These are phyloP conservation scores for Zapus hudsonius DNA, from an alignment of 2,113 vertebrate species.

Conservation along the genomic window DNA sequence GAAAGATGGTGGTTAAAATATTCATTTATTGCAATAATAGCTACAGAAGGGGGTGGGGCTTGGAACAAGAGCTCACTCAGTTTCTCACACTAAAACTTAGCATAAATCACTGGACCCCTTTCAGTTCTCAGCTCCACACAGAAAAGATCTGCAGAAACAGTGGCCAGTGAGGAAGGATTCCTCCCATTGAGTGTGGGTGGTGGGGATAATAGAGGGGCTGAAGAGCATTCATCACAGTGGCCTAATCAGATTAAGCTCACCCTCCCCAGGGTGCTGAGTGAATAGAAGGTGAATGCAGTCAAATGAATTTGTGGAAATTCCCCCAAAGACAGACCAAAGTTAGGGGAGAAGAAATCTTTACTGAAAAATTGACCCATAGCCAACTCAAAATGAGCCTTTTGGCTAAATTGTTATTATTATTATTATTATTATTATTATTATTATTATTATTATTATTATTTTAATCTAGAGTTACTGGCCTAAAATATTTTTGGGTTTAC, in stretches of 20 bases:
- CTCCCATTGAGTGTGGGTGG: too few species aligned
- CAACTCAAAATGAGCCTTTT: slow-evolving; percentile 51
- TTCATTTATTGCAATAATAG: background rate
- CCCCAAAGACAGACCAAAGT: slow-evolving; percentile 30
- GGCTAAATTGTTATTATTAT: slow-evolving; percentile 68
- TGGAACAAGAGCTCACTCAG: background rate
- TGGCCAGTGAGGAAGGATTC: background rate
- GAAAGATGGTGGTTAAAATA: background rate
- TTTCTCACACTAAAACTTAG: background rate
- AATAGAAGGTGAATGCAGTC: background rate
- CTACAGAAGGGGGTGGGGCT: background rate
- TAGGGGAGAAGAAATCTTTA: background rate
- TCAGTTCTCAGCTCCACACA: background rate
- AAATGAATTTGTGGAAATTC: background rate
- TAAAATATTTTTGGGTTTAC: background rate
- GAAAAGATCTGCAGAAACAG: background rate
- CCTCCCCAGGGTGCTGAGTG: background rate
- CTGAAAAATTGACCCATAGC: slow-evolving; percentile 48
- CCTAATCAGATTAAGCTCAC: background rate
- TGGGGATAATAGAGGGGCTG: background rate
- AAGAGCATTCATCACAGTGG: background rate
- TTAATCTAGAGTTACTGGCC: slow-evolving; percentile 8
- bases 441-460: background rate
- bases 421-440: too few species aligned
- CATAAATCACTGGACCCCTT: background rate